Evolutionary conservation across 2,113 vertebrate species (phyloP).

Genomic region (Microcebus ravelobensis): DNA sequence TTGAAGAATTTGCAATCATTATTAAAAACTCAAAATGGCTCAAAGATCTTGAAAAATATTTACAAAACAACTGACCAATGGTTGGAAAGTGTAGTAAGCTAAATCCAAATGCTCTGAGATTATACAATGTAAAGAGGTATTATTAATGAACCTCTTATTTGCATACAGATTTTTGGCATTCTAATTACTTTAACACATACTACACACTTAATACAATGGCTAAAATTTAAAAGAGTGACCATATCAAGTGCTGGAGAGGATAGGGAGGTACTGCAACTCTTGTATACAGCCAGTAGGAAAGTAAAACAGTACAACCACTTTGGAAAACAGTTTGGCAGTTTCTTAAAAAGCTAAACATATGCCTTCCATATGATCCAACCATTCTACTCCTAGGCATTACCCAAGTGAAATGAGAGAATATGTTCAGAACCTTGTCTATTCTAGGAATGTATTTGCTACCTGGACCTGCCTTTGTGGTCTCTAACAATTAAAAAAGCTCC

Average conservation of each 20-base stretch:
- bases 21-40: background rate
- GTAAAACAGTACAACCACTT: background rate
- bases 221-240: background rate
- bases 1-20: background rate
- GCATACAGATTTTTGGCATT: background rate
- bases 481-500: background rate
- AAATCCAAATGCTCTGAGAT: background rate
- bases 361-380: background rate
- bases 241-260: background rate
- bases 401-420: background rate
- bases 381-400: background rate
- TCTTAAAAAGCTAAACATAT: background rate
- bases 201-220: background rate
- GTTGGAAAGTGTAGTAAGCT: background rate
- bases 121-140: background rate
- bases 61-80: background rate
- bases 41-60: background rate
- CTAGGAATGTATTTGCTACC: background rate
- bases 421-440: background rate
- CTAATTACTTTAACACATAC: background rate
- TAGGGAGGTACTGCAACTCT: background rate
- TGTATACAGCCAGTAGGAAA: too few species aligned
- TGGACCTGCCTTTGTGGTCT: background rate
- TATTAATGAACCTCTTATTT: background rate
- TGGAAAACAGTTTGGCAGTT: background rate